phyloP scores from a whole-genome alignment of 2,888 invertebrate species.

The Phania funesta region DNA sequence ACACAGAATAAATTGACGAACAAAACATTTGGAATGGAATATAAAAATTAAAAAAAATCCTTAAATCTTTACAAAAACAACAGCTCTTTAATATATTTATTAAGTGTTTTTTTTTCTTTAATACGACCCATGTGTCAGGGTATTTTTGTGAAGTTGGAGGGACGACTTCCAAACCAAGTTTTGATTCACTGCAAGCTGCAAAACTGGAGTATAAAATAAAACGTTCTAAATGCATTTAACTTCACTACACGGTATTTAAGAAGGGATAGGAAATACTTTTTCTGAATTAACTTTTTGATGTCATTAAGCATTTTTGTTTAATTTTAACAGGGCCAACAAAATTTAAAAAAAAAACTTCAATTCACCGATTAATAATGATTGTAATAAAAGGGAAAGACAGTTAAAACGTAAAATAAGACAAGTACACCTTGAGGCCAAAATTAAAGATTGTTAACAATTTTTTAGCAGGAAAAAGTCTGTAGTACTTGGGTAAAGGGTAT shows the following conservation, averaged over 20 bases:
- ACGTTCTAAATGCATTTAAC: slow-evolving; percentile 12
- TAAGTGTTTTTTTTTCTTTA: slow-evolving; percentile 10
- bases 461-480: too few species aligned
- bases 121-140: not conserved
- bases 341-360: too few species aligned
- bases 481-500: too few species aligned
- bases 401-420: too few species aligned
- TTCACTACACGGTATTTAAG: not conserved
- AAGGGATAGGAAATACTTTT: not conserved
- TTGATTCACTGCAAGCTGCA: slow-evolving; percentile 44
- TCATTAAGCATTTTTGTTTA: not conserved
- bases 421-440: too few species aligned
- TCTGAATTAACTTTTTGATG: not conserved
- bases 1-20: slow-evolving; percentile 62
- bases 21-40: slow-evolving; percentile 54
- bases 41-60: slow-evolving; percentile 27
- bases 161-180: slow-evolving; percentile 50
- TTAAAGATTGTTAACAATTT: too few species aligned
- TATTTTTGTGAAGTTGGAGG: slow-evolving; percentile 11
- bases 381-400: too few species aligned
- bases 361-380: too few species aligned
- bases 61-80: slow-evolving; percentile 9
- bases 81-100: slow-evolving; percentile 40
- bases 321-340: too few species aligned
- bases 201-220: slow-evolving; percentile 27